These are phyloP conservation scores for Catocala fraxini DNA, from an alignment of 2,888 invertebrate species.

Conservation along the genomic window DNA sequence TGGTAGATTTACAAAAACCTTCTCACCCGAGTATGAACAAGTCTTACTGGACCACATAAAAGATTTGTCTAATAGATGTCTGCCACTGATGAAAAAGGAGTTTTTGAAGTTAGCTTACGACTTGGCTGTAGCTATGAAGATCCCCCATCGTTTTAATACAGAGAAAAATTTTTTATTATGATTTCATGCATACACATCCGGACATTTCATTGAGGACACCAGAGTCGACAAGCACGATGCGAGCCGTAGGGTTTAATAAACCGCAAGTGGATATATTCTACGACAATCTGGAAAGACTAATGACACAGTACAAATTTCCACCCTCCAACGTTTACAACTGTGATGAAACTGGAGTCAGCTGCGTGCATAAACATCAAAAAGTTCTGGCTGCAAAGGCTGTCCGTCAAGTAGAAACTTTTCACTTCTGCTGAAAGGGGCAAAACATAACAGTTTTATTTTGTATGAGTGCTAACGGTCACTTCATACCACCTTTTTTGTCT, in stretches of 20 bases:
- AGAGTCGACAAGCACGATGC: conserved; percentile 40
- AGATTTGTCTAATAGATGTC: conserved; percentile 30
- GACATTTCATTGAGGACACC: conserved; percentile 33
- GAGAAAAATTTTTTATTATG: conserved; percentile 27
- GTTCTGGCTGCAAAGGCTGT: conserved; percentile 32
- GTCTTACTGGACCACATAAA: conserved; percentile 27
- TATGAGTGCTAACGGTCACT: conserved; percentile 38
- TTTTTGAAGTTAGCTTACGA: conserved; percentile 22
- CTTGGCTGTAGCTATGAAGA: conserved; percentile 7
- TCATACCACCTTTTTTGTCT: conserved; percentile 44
- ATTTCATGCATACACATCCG: conserved; percentile 30
- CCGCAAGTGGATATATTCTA: conserved; percentile 41
- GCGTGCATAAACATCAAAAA: conserved; percentile 42
- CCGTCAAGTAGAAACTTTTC: conserved; percentile 39
- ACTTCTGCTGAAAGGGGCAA: conserved; percentile 43
- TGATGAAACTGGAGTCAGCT: conserved; percentile 18
- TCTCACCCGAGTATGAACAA: conserved; percentile 33
- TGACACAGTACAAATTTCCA: conserved; percentile 34
- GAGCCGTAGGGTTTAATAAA: conserved; percentile 42
- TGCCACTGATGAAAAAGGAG: conserved; percentile 32
- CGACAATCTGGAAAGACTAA: conserved; percentile 30
- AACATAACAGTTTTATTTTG: conserved; percentile 34
- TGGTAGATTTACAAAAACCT: conserved; percentile 26
- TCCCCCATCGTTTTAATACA: conserved; percentile 31
- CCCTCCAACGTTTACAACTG: conserved; percentile 37